These are phyloP conservation scores for Campoplex nolae DNA, from an alignment of 2,888 invertebrate genomes.

Conservation along the genomic window DNA sequence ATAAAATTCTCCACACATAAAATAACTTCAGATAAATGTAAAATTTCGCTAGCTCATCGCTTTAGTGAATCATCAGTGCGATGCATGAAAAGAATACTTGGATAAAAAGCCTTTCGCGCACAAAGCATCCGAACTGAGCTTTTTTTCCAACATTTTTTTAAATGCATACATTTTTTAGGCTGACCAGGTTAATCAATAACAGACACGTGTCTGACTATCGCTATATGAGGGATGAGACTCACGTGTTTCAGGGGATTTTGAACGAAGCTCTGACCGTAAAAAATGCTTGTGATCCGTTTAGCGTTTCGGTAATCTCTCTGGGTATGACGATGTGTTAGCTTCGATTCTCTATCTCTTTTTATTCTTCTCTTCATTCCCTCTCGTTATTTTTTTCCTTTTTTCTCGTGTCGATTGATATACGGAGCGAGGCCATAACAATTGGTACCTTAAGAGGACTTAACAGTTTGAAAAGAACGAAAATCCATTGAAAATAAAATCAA, in stretches of 20 bases:
- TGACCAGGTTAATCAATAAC: conserved; percentile 10
- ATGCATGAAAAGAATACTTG: neutral
- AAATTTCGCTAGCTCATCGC: neutral
- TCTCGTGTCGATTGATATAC: neutral
- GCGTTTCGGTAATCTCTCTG: conserved; percentile 22
- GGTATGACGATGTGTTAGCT: conserved; percentile 23
- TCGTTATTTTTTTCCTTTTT: neutral
- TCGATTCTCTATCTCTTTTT: neutral
- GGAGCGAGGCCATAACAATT: neutral
- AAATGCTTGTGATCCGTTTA: conserved; percentile 49
- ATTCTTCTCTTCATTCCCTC: neutral
- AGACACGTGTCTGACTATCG: conserved; percentile 28
- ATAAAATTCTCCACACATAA: neutral
- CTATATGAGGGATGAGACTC: conserved; percentile 3
- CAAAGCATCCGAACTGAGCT: neutral
- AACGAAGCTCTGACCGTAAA: conserved; percentile 25
- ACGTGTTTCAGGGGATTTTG: conserved; percentile 1
- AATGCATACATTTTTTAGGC: neutral
- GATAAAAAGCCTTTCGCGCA: neutral
- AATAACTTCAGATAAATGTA: neutral
- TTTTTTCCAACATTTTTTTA: neutral
- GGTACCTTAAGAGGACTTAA: neutral
- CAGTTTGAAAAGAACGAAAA: neutral
- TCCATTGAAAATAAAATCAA: neutral
- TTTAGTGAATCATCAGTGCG: neutral